Evolutionary conservation across 2,113 vertebrate genomes (phyloP), one percentile per base, ranked within the genome.

Genomic region (Melanostigma gelatinosum): DNA sequence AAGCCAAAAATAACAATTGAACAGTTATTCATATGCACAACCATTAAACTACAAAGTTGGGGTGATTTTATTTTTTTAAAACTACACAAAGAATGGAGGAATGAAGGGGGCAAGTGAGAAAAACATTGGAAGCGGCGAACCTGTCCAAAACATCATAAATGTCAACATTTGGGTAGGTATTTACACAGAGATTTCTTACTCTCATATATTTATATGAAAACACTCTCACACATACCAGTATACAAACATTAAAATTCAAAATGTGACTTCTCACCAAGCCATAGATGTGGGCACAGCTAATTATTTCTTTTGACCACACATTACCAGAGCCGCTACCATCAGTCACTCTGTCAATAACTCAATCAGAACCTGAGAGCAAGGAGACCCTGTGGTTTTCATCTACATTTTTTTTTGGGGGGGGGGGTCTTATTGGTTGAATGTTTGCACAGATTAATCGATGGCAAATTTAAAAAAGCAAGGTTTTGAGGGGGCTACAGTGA

Each of bases 21-120:
- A 93, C 89, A 93, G 89, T 94, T 94, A 94, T 93, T 92, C 92
- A 92, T 94, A 94, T 93, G 93, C 95, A 95, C 94, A 94, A 92
- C 93, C 90, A 95, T 94, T 89, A 94, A 94, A 93, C 94, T 95
- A 95, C 93, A 93, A 93, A 91, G 88, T 86, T 95, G 91, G 94
- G 91, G 92, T 94, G 91, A 94, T 88, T 91, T 92, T 84, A 6
- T 89, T 76, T 82, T 83, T 87, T 73, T 4, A 46, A 44, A 83
- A 95, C 94, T 95, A 94, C 94, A 95, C 93, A 94, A 93, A 93
- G 85, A 90, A 93, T 72, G 77, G 65, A 93, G 88, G 88, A 89
- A 92, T 92, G 94, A 85, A 80, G 66, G 82, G 87, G 81, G 81
- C 84, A 85, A 77, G 87, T 88, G 89, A 89, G 83, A 87, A 89